Evolutionary conservation across 2,888 invertebrate genomes (phyloP).

Genomic region (Camponotus fellah): DNA sequence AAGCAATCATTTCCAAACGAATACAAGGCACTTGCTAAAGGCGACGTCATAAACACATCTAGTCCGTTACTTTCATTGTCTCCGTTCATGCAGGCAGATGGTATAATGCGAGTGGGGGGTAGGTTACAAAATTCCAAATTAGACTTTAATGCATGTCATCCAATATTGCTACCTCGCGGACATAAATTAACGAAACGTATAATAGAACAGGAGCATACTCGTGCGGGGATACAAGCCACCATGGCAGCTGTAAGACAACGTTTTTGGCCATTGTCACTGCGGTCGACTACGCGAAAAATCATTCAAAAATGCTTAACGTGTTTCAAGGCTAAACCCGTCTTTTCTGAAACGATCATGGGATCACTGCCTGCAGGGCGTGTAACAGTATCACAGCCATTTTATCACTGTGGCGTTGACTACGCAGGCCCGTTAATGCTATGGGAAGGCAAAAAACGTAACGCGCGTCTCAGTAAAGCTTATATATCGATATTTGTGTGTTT

Average conservation of each 20-base stretch:
- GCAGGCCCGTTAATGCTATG: background rate
- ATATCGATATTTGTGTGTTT: background rate
- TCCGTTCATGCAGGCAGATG: too few relatives aligned
- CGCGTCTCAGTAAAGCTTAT: background rate
- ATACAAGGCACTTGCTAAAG: too few relatives aligned
- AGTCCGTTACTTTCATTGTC: too few relatives aligned
- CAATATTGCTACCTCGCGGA: background rate
- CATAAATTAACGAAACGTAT: background rate
- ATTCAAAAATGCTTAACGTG: background rate
- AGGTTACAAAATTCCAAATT: too few relatives aligned
- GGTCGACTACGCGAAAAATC: fast-evolving
- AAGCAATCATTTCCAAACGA: too few relatives aligned
- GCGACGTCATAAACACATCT: too few relatives aligned
- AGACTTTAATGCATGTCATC: background rate
- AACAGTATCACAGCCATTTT: background rate
- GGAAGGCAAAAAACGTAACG: background rate
- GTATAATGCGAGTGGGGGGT: too few relatives aligned
- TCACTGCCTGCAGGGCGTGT: background rate
- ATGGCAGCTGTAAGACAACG: background rate
- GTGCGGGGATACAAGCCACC: background rate
- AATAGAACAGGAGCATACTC: background rate
- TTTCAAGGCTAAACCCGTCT: background rate
- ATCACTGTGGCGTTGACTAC: background rate
- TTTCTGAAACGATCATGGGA: background rate
- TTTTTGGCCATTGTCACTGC: background rate